Evolutionary conservation across 2,888 invertebrate genomes (phyloP), one percentile per base, ranked within the genome.

Genomic region (Lydus trimaculatus): DNA sequence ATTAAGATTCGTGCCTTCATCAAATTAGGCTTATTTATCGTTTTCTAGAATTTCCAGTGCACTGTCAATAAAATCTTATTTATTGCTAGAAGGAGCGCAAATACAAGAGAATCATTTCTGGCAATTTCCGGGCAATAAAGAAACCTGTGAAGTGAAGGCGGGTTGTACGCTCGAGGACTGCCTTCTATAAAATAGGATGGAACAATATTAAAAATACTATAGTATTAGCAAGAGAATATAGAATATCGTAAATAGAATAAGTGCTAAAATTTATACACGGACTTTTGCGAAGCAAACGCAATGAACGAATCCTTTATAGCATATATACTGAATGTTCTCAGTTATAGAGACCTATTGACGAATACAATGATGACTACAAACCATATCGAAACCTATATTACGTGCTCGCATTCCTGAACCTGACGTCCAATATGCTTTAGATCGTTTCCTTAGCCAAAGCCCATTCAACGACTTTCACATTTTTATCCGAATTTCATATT

Each of bases 191-290:
- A 76, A 69, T 73, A 69, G 71, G 78, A 78, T 28, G 28, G 56
- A 28, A 28, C 25, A 56, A 80, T 81, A 81, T 81, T 80, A 80
- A 81, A 79, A 79, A 80, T 79, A 76, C 75, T 76, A 67, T 75
- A 78, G 77, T 74, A 71, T n/a, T 73, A 75, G 69, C 67, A 66
- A 76, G 74, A 74, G 78, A n/a, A n/a, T 79, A 77, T 76, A 76
- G 75, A 78, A 78, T 78, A 77, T 78, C 79, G 80, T 81, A 82
- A 82, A 82, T 80, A 81, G 80, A 80, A 81, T 79, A 81, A 78
- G 78, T 79, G 78, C 77, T 74, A 77, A 78, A 79, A 82, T 81
- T 80, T 81, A 80, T 79, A 79, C 78, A 79, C 80, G 78, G 78
- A 78, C 78, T 77, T 78, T 77, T 76, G 73, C 66, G 67, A 17